Evolutionary conservation across 2,888 invertebrate species (phyloP).

Genomic region (Chrysina gloriosa): DNA sequence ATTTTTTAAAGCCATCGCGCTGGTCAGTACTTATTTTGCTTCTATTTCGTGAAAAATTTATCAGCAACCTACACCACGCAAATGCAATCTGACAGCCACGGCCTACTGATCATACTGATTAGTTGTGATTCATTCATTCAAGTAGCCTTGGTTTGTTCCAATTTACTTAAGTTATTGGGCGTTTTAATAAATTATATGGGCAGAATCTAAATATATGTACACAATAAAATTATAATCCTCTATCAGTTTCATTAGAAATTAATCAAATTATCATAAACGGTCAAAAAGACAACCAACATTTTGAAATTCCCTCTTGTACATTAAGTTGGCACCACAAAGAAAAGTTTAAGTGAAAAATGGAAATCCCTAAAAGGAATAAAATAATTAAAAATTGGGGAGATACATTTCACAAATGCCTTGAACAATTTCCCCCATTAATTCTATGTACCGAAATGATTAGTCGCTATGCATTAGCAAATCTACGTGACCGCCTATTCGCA

Average conservation of each 20-base stretch:
- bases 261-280: too few species aligned
- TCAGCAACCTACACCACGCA: slow-evolving; percentile 2
- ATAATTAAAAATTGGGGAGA: background rate
- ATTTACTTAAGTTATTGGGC: background rate
- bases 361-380: background rate
- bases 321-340: background rate
- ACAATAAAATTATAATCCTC: too few species aligned
- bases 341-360: background rate
- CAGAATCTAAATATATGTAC: too few species aligned
- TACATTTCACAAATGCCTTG: slow-evolving; percentile 3
- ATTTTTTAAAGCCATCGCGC: slow-evolving; percentile 83
- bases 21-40: background rate
- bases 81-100: background rate
- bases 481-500: background rate
- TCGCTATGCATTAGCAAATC: background rate
- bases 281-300: too few species aligned
- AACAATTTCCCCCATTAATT: slow-evolving; percentile 9
- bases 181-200: background rate
- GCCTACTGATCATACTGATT: slow-evolving; percentile 22
- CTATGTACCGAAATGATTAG: slow-evolving; percentile 18
- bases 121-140: slow-evolving; percentile 18
- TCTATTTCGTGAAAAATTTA: background rate
- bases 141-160: background rate
- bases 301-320: too few species aligned
- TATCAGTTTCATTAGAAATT: too few species aligned